Percentiles rank a stretch among this genome's conserved stretches.
phyloP scores from a whole-genome alignment of 2,113 vertebrate genomes.

The Microcebus griseorufus region DNA sequence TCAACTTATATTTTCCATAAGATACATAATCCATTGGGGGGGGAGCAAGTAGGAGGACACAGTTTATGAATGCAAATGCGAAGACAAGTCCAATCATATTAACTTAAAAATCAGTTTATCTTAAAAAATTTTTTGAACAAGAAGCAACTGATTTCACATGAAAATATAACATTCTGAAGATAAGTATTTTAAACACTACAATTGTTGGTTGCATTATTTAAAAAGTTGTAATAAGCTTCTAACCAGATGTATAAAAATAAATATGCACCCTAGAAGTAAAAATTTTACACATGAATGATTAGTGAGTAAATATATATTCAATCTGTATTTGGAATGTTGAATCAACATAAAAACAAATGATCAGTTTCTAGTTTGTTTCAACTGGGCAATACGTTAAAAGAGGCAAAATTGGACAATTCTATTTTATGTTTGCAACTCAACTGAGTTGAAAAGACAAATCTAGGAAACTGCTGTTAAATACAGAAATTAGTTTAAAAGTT shows the following conservation, averaged over 20 bases:
- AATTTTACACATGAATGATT: slow-evolving; percentile 60
- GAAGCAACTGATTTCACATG: slow-evolving; percentile 77
- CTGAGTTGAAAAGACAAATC: neutral
- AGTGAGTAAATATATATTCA: slow-evolving; percentile 72
- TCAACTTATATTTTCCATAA: neutral
- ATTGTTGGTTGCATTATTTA: slow-evolving; percentile 78
- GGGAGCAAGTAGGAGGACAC: neutral
- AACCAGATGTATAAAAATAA: slow-evolving; percentile 83
- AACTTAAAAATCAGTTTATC: slow-evolving; percentile 77
- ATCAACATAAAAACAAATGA: slow-evolving; percentile 77
- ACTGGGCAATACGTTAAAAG: neutral
- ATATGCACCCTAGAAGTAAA: slow-evolving; percentile 83
- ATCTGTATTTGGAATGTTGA: slow-evolving; percentile 71
- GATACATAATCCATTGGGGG: neutral
- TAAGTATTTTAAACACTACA: slow-evolving; percentile 78
- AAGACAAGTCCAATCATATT: slow-evolving; percentile 44
- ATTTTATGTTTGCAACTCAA: neutral
- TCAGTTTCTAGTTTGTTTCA: neutral
- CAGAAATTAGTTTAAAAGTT: slow-evolving; percentile 46
- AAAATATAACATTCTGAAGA: slow-evolving; percentile 80
- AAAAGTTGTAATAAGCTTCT: slow-evolving; percentile 82
- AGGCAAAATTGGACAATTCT: neutral
- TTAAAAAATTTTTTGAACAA: slow-evolving; percentile 64
- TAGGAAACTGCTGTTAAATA: slow-evolving; percentile 39
- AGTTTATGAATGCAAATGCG: slow-evolving; percentile 34